Evolutionary conservation across 2,113 vertebrate genomes (phyloP), one percentile per base, ranked within the genome.

Genomic region (Cyanoliseus patagonus): DNA sequence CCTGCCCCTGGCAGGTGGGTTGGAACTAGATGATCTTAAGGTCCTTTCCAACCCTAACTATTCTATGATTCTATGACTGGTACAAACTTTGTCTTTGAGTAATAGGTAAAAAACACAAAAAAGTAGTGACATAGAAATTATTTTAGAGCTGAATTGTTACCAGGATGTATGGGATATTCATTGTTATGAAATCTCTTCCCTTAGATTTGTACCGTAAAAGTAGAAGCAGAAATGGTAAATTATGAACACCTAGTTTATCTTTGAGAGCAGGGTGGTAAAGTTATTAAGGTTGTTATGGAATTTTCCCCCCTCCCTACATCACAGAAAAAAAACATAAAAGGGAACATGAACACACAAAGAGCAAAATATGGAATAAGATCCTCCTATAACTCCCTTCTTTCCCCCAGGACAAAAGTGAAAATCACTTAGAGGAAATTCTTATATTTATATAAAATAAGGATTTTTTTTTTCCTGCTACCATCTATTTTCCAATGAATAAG

Each of bases 401-500:
- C 95, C 97, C 96, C 59, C 63, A 94, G 97, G 90, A 94, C 49
- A 88, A 77, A 90, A 98, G 52, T 72, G 41, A 95, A 92, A 95
- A 95, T n/a, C 64, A 92, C 92, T 91, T 90, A 97, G 97, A 96
- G 51, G 64, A 92, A 96, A 78, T 94, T 91, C 77, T 94, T 87
- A 62, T 87, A 97, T 95, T 95, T 95, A 88, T 95, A 96, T 97
- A 94, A 96, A 96, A 95, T 95, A 88, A 88, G 88, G 96, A 86
- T 88, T 39, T 79, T 94, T 94, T 94, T 97, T 96, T 96, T 86
- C 91, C 95, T 97, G 39, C 95, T 96, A 94, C 94, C 68, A 94
- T 96, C 94, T 97, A 90, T 97, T 98, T 98, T 98, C 92, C 96
- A 97, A 98, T 98, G 98, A 98, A 98, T 98, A 98, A 97, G 96